Percentiles rank a stretch among this genome's conserved stretches.
These are phyloP conservation scores for Neodiprion lecontei DNA, from an alignment of 1,140 invertebrate species.

Conservation along the genomic window DNA sequence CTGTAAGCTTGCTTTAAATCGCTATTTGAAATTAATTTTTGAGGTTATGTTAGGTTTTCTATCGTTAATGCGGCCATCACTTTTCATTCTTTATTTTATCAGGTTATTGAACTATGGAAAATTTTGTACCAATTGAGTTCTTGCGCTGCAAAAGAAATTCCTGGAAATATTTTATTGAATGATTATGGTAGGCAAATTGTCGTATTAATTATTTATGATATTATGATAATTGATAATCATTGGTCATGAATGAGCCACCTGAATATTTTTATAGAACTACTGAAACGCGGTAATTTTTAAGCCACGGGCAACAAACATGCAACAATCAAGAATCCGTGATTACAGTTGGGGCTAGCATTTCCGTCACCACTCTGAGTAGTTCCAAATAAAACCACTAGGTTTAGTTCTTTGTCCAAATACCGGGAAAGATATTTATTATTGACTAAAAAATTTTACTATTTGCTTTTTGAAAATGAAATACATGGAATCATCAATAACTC, in stretches of 20 bases:
- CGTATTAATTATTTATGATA: slow-evolving; percentile 7
- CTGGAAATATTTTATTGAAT: slow-evolving; percentile 29
- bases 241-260: no score
- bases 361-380: no score
- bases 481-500: no score
- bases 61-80: neutral
- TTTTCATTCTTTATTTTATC: neutral
- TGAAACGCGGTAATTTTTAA: no score
- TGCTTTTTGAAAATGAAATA: neutral
- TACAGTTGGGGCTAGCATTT: no score
- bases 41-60: neutral
- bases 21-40: neutral
- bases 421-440: no score
- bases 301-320: no score
- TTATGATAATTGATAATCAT: slow-evolving; percentile 7
- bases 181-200: slow-evolving; percentile 38
- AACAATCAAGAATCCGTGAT: no score
- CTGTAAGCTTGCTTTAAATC: slow-evolving; percentile 34
- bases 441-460: neutral
- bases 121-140: slow-evolving; percentile 37
- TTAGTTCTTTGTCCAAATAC: neutral
- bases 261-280: no score
- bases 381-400: no score
- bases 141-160: slow-evolving; percentile 32
- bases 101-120: slow-evolving; percentile 30